Percentiles rank a stretch among this genome's conserved stretches.
Conservation (phyloP, 2,797 vertebrate genomes). For the Neosilurus mollespiculum region DNA sequence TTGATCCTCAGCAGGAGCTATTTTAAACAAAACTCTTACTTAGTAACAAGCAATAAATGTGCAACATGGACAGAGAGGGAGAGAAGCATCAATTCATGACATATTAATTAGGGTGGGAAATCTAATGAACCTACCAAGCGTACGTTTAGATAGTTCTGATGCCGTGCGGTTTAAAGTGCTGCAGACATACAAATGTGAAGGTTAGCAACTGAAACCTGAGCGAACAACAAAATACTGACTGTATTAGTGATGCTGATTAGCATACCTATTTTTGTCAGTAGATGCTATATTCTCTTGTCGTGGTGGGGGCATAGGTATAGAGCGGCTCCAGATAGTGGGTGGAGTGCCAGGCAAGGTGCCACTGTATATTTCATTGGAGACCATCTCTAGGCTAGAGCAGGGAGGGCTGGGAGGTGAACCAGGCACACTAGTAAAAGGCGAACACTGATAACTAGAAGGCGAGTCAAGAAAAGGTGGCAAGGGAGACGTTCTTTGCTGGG, state of each 20-base stretch:
- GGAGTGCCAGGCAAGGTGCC: conserved; percentile 70
- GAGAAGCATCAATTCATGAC: not conserved
- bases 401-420: conserved; percentile 53
- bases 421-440: conserved; percentile 55
- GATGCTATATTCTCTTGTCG: conserved; percentile 58
- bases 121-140: conserved; percentile 62
- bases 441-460: conserved; percentile 53
- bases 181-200: conserved; percentile 39
- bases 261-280: conserved; percentile 72
- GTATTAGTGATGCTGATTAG: not conserved
- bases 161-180: conserved; percentile 73
- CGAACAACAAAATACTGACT: not conserved
- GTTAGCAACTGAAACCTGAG: not conserved
- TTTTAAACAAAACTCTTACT: conserved; percentile 10
- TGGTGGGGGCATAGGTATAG: conserved; percentile 59
- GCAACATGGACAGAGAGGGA: not conserved
- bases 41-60: not conserved
- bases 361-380: conserved; percentile 88
- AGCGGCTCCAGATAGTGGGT: conserved; percentile 54
- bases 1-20: conserved; percentile 64
- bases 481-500: conserved; percentile 26
- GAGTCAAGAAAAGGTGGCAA: conserved; percentile 50
- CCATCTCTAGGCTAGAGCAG: conserved; percentile 77
- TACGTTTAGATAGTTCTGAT: conserved; percentile 62
- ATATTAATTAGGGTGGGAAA: not conserved